Conservation (phyloP, 2,797 vertebrate species). For the Serranus cabrilla region DNA sequence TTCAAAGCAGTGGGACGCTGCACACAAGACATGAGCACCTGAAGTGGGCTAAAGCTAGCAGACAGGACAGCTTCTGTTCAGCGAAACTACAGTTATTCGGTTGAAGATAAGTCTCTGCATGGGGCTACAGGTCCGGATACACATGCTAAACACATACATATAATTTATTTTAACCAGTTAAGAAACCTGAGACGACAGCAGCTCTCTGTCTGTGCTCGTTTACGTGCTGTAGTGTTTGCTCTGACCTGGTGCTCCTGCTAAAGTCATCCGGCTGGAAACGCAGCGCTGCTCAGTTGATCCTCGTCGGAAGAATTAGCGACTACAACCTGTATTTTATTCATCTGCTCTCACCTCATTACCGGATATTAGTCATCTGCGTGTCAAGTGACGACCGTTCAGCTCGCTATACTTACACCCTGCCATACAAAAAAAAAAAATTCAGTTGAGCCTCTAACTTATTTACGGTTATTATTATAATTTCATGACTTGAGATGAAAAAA, state of each 20-base stretch:
- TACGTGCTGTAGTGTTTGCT: background rate
- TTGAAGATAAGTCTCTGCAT: rapidly evolving
- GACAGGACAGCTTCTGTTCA: background rate
- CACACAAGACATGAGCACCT: background rate
- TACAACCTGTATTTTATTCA: background rate
- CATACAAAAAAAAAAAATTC: background rate
- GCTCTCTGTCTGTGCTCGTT: rapidly evolving
- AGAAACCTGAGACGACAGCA: rapidly evolving
- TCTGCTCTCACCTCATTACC: background rate
- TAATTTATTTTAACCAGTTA: background rate
- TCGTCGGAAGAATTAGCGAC: background rate
- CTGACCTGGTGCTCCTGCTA: conserved; percentile 43
- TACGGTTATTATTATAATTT: no score
- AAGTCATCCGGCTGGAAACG: conserved; percentile 71
- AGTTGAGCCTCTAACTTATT: no score
- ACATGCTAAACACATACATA: background rate
- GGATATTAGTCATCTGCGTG: background rate
- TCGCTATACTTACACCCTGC: background rate
- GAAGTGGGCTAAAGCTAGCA: conserved; percentile 9
- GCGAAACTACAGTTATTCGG: background rate
- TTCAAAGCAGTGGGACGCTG: background rate
- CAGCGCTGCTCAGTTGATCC: conserved; percentile 31
- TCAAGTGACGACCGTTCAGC: background rate
- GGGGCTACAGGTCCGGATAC: background rate
- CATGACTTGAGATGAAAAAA: no score